A percentile compares a stretch with the other conserved stretches of the same genome.
Evolutionary conservation across 2,113 vertebrate species (phyloP).

Genomic region (Strix uralensis): DNA sequence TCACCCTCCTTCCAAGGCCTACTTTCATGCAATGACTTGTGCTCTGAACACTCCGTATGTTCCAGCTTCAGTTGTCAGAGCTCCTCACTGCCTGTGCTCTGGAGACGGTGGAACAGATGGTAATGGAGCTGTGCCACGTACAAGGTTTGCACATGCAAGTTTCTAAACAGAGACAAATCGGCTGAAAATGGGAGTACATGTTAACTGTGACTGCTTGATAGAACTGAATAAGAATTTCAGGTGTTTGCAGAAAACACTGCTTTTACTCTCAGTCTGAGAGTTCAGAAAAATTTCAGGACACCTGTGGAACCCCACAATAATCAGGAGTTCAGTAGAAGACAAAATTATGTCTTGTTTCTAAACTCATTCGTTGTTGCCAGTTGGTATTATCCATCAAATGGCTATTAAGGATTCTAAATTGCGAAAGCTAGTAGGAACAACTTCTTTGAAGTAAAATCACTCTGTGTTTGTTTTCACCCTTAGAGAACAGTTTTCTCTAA

Average conservation of each 20-base stretch:
- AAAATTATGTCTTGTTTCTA: neutral
- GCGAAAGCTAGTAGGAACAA: neutral
- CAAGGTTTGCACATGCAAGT: neutral
- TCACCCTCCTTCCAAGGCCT: neutral
- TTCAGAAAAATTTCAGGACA: rapidly evolving
- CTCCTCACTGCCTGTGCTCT: neutral
- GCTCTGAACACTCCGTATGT: rapidly evolving
- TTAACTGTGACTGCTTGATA: neutral
- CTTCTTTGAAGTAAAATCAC: neutral
- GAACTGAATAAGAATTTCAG: neutral
- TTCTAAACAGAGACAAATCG: neutral
- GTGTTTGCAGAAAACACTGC: neutral
- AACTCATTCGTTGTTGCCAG: neutral
- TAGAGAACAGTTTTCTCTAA: neutral
- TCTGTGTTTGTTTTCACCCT: neutral
- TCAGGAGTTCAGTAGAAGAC: neutral
- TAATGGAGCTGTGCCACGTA: neutral
- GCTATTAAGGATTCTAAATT: neutral
- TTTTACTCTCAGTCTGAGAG: neutral
- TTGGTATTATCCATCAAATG: neutral
- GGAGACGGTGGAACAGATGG: neutral
- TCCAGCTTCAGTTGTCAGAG: neutral
- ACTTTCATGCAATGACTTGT: neutral
- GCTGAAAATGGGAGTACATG: neutral
- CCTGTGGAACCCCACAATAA: neutral